Evolutionary conservation across 2,113 vertebrate genomes (phyloP), one percentile per base, ranked within the genome.

Genomic region (Hippotragus niger): DNA sequence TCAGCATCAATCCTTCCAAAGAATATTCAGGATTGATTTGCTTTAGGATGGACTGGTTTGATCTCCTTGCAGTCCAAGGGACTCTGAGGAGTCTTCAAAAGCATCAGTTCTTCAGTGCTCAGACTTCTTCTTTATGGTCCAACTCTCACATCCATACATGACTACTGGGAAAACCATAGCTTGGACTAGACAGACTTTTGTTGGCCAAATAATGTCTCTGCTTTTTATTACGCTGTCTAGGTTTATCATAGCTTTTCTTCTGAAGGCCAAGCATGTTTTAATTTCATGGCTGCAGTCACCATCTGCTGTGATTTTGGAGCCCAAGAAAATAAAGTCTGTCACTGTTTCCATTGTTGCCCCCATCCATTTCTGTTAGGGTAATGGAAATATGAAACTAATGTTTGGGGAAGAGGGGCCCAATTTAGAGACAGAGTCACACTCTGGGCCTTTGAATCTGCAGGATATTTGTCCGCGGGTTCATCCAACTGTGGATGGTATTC

Each of bases 391-490:
- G 21, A 21, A 84, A 25, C 47, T 40, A 19, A 21, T 43, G 13
- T 13, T 23, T 15, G 19, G 12, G 6, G n/a, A 64, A 31, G 17
- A 7, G 33, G 33, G 9, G 2, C 16, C 40, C 15, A 6, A 4
- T 67, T 67, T 78, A 33, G 19, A 89, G 62, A 80, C 2, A 36
- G 81, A 55, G 12, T 55, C 23, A 43, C 71, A 43, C 40, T 43
- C 40, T 27, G 36, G 71, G 6, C 40, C 6, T 76, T 14, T 7
- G 12, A 74, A 27, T 43, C n/a, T 83, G 50, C 50, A n/a, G 33
- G 81, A 36, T 83, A 2, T 2, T 1, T 23, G n/a, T 55, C 52
- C 3, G 0, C 0, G 4, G 81, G 12, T 25, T 83, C 81, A 36
- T 15, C 21, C 33, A 83, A 5, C 33, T 23, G 0, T 23, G 7